Conservation (phyloP, 2,113 vertebrate genomes). For the Melanostigma gelatinosum region DNA sequence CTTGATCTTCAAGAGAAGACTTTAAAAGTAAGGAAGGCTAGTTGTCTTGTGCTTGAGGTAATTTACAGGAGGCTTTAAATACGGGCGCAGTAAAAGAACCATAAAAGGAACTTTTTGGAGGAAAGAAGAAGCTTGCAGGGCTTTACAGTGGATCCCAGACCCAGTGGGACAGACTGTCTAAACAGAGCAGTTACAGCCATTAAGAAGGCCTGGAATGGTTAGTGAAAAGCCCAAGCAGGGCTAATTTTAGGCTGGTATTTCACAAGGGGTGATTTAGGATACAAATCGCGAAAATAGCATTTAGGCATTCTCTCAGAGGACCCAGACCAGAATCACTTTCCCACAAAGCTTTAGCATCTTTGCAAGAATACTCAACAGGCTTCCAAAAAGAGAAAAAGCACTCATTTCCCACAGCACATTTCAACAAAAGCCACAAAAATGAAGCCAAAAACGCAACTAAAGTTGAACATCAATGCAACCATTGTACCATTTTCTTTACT, state of each 20-base stretch:
- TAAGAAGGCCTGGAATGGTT: constrained; percentile 67
- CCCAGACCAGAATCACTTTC: constrained; percentile 66
- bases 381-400: constrained; percentile 19
- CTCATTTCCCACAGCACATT: constrained; percentile 21
- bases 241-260: constrained; percentile 83
- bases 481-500: background rate
- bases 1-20: constrained; percentile 58
- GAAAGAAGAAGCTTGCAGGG: constrained; percentile 50
- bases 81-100: constrained; percentile 62
- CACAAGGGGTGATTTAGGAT: constrained; percentile 73
- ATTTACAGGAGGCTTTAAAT: constrained; percentile 75
- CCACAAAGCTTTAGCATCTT: constrained; percentile 72
- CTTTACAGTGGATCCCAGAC: constrained; percentile 68
- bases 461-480: background rate
- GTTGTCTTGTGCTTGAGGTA: constrained; percentile 46
- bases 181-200: constrained; percentile 76
- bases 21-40: constrained; percentile 33
- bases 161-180: constrained; percentile 68
- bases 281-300: constrained; percentile 74
- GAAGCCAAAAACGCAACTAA: background rate
- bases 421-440: background rate
- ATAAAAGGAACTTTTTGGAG: constrained; percentile 77
- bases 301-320: constrained; percentile 79
- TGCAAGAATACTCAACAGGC: constrained; percentile 17
- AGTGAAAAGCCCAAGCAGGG: constrained; percentile 61